Conservation (phyloP, 2,113 vertebrate species). For the Phocoena phocoena region DNA sequence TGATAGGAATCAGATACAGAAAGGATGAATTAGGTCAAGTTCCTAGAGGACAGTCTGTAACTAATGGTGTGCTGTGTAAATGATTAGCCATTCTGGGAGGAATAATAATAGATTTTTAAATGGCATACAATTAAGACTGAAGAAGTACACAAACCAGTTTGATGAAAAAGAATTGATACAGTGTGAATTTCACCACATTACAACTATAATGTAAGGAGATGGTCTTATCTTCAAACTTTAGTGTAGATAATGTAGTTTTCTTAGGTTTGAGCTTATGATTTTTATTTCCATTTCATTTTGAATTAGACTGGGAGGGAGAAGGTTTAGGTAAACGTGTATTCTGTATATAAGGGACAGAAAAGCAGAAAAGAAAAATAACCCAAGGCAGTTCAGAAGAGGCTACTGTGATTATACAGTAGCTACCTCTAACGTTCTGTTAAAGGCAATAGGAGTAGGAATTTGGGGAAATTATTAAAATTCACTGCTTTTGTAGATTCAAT, state of each 20-base stretch:
- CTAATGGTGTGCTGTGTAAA: background rate
- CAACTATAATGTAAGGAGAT: background rate
- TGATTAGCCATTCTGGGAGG: background rate
- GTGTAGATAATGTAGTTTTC: background rate
- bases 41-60: background rate
- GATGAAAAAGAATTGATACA: background rate
- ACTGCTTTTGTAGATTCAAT: conserved; percentile 3
- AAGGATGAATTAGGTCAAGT: background rate
- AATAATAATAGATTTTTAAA: background rate
- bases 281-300: conserved; percentile 15
- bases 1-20: background rate
- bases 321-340: conserved; percentile 36
- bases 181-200: background rate
- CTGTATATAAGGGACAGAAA: background rate
- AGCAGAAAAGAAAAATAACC: conserved; percentile 16
- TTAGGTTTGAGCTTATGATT: background rate
- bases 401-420: background rate
- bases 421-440: background rate
- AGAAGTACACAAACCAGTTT: background rate
- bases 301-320: background rate
- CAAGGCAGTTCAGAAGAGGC: background rate
- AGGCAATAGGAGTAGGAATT: background rate
- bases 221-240: background rate
- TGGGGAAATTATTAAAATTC: background rate
- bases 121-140: background rate